phyloP scores from a whole-genome alignment of 2,888 invertebrate genomes.

The Oxycera nigricornis region DNA sequence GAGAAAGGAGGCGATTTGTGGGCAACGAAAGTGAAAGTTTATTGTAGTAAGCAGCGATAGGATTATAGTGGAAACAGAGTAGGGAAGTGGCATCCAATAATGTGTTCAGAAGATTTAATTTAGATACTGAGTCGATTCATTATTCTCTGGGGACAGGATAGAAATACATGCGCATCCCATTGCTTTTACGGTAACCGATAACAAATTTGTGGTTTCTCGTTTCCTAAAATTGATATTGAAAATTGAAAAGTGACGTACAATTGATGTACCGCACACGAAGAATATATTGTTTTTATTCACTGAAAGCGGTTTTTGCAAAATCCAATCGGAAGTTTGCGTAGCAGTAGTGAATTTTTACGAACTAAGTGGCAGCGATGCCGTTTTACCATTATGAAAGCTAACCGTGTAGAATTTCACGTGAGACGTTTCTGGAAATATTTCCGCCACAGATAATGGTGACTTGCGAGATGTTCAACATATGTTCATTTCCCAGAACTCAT shows the following conservation, averaged over 20 bases:
- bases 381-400: too few species aligned
- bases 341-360: too few species aligned
- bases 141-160: constrained; percentile 45
- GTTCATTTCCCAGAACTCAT: too few species aligned
- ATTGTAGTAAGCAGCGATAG: constrained; percentile 25
- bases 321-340: too few species aligned
- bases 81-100: constrained; percentile 40
- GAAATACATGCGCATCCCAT: constrained; percentile 42
- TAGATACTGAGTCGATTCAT: constrained; percentile 46
- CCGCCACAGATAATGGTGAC: too few species aligned
- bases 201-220: constrained; percentile 38
- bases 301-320: too few species aligned
- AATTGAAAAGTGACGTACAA: neutral
- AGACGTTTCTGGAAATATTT: too few species aligned
- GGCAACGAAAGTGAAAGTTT: constrained; percentile 32
- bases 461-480: too few species aligned
- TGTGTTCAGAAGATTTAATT: constrained; percentile 46
- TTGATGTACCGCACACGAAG: neutral
- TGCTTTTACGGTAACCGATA: constrained; percentile 29
- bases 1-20: neutral
- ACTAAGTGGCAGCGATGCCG: too few species aligned
- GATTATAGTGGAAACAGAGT: constrained; percentile 13
- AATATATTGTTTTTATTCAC: neutral
- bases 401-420: too few species aligned
- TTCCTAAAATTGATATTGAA: constrained; percentile 36